Percentiles rank a stretch among this genome's conserved stretches.
These are phyloP conservation scores for Drosophila multiciliata DNA, from an alignment of 2,888 invertebrate genomes.

Conservation along the genomic window DNA sequence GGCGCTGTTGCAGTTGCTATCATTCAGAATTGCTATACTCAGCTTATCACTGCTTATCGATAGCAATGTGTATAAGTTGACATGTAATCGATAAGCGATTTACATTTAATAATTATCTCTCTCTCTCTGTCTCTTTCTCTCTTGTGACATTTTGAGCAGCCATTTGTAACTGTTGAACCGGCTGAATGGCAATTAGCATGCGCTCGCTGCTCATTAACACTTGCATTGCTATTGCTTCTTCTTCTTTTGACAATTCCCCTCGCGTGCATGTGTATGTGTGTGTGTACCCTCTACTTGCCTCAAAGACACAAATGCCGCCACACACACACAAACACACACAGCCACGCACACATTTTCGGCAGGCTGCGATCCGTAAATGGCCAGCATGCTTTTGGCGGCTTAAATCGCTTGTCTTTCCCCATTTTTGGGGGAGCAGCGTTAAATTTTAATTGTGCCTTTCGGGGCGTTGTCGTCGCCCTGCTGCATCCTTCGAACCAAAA, in stretches of 20 bases:
- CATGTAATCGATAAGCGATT: constrained; percentile 4
- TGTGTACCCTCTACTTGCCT: constrained; percentile 36
- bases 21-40: neutral
- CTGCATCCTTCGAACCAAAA: constrained; percentile 66
- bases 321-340: neutral
- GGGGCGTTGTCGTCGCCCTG: constrained; percentile 68
- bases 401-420: constrained; percentile 46
- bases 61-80: too few relatives aligned
- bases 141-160: constrained; percentile 19
- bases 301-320: constrained; percentile 77
- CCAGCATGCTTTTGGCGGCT: constrained; percentile 48
- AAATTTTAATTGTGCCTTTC: constrained; percentile 80
- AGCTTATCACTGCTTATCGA: neutral
- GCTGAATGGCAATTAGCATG: constrained; percentile 69
- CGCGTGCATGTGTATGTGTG: constrained; percentile 15
- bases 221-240: constrained; percentile 27
- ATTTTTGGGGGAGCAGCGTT: constrained; percentile 69
- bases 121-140: neutral
- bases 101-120: neutral
- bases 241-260: constrained; percentile 41
- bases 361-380: constrained; percentile 59
- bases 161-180: constrained; percentile 32
- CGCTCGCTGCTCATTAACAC: constrained; percentile 64
- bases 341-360: constrained; percentile 22
- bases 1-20: neutral